A percentile compares a stretch with the other conserved stretches of the same genome.
Evolutionary conservation across 2,888 invertebrate genomes (phyloP).

Genomic region (Vannuccia rotundouncinata): DNA sequence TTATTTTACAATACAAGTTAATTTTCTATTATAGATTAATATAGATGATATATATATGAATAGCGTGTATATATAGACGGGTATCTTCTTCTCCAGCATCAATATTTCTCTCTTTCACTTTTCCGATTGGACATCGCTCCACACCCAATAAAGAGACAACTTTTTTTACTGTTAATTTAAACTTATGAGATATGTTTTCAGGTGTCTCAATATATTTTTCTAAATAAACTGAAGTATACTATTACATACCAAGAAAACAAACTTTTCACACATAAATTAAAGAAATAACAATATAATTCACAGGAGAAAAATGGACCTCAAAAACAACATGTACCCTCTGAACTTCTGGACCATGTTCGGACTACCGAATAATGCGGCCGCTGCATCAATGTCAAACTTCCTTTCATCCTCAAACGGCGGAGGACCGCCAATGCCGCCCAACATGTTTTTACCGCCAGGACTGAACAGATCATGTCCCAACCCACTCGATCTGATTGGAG

Average conservation of each 20-base stretch:
- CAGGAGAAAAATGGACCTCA: not conserved
- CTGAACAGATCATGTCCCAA: not conserved
- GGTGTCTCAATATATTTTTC: no score
- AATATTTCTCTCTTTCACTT: not conserved
- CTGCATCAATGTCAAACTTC: not conserved
- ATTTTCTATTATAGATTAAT: no score
- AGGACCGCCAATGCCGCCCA: not conserved
- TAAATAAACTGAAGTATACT: no score
- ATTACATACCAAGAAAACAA: no score
- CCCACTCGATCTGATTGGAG: not conserved
- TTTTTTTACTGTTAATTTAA: no score
- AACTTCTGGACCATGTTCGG: not conserved
- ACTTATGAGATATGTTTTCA: no score
- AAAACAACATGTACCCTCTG: not conserved
- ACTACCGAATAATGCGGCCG: not conserved
- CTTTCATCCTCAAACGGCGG: not conserved
- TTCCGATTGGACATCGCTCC: not conserved
- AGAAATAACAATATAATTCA: not conserved
- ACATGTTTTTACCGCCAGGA: not conserved
- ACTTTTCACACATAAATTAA: not conserved
- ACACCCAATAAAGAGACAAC: not conserved
- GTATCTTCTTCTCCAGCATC: no score
- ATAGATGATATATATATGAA: no score
- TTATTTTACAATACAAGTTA: no score
- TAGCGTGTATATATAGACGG: no score